phyloP scores from a whole-genome alignment of 1,140 invertebrate species.

The Drosophila tristis region DNA sequence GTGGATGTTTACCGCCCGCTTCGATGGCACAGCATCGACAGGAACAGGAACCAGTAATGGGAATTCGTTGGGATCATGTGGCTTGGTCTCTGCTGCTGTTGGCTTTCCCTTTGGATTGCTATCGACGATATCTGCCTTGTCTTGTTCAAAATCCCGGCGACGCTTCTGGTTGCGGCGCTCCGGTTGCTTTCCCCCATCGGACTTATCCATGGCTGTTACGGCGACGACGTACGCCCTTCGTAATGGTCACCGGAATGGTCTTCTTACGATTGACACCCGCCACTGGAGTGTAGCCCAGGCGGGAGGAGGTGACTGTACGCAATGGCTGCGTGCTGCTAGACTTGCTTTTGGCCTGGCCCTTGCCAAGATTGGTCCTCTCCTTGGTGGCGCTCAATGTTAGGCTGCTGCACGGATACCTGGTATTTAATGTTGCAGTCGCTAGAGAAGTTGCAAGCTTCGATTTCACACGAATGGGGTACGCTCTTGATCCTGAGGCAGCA shows the following conservation, averaged over 20 bases:
- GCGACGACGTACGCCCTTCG: no score
- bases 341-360: constrained; percentile 27
- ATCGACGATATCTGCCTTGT: neutral
- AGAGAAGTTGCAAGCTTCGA: neutral
- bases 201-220: neutral
- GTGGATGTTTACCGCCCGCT: constrained; percentile 57
- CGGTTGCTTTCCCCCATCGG: neutral
- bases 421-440: neutral
- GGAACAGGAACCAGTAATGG: neutral
- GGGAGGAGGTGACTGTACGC: neutral
- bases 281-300: neutral
- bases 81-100: neutral
- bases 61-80: no score
- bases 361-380: neutral
- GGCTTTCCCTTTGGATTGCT: neutral
- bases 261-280: constrained; percentile 12
- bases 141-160: neutral
- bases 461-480: no score
- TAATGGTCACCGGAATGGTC: neutral
- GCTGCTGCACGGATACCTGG: no score
- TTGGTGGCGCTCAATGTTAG: neutral
- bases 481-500: neutral
- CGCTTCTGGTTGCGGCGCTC: neutral
- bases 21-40: constrained; percentile 25
- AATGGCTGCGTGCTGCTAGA: neutral